These are phyloP conservation scores for Melanocharis versteri DNA, from an alignment of 2,113 vertebrate genomes.

Conservation along the genomic window DNA sequence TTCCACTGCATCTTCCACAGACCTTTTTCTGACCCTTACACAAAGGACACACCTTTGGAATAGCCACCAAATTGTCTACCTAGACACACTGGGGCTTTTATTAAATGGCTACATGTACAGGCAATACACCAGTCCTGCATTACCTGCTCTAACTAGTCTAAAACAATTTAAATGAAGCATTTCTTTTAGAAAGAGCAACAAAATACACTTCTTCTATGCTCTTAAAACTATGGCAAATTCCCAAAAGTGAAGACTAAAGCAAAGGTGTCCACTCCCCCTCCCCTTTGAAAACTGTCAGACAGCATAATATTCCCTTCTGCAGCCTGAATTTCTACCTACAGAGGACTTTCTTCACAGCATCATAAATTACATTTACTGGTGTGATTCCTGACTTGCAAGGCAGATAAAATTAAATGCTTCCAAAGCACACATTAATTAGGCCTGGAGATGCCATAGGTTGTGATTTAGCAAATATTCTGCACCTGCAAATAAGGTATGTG, in stretches of 20 bases:
- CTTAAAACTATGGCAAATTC: background rate
- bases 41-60: background rate
- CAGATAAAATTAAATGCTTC: slow-evolving; percentile 1
- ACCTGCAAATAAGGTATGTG: background rate
- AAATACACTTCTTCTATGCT: background rate
- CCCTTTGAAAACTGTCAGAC: background rate
- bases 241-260: background rate
- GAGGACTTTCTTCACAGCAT: background rate
- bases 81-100: background rate
- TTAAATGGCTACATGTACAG: background rate
- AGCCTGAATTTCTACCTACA: background rate
- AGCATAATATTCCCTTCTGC: background rate
- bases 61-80: background rate
- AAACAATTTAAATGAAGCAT: background rate
- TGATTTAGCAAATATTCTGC: background rate
- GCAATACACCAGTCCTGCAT: background rate
- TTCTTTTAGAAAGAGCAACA: background rate
- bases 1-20: background rate
- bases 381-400: background rate
- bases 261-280: background rate
- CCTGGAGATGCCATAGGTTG: background rate
- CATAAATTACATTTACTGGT: background rate
- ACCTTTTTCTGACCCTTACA: background rate
- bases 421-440: background rate
- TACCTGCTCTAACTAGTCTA: background rate